Evolutionary conservation across 2,113 vertebrate genomes (phyloP).

Genomic region (Sisor rabdophorus): DNA sequence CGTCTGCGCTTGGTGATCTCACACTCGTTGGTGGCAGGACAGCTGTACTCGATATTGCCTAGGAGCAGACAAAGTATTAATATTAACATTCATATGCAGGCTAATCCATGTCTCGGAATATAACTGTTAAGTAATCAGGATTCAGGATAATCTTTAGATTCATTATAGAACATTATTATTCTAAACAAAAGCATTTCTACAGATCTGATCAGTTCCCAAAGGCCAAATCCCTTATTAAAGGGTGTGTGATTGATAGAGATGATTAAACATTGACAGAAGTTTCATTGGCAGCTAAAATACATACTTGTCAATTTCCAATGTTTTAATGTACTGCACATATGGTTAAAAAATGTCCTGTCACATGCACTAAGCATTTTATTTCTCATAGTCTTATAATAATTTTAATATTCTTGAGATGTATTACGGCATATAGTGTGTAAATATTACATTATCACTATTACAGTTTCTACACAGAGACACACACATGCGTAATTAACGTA

Average conservation of each 20-base stretch:
- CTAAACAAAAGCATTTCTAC: background rate
- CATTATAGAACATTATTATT: background rate
- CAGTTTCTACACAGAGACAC: conserved; percentile 16
- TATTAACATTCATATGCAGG: background rate
- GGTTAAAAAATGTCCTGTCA: conserved; percentile 4
- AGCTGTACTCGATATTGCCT: conserved; percentile 99
- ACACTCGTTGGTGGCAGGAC: conserved; percentile 96
- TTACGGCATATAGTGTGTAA: background rate
- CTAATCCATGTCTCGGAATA: background rate
- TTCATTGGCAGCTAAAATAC: background rate
- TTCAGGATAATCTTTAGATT: background rate
- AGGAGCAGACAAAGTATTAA: conserved; percentile 52
- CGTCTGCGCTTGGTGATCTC: conserved; percentile 99
- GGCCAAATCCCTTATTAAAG: conserved; percentile 1
- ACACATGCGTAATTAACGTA: conserved; percentile 80
- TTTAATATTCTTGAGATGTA: background rate
- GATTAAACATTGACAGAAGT: background rate
- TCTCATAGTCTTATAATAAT: too few species aligned
- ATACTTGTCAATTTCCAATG: background rate
- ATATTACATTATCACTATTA: conserved; percentile 7
- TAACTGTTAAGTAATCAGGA: background rate
- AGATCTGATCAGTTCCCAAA: background rate
- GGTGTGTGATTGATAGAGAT: background rate
- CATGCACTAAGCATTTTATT: too few species aligned
- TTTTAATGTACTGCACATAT: conserved; percentile 13